Conservation (phyloP, 2,113 vertebrate genomes). For the Paradisaea rubra region DNA sequence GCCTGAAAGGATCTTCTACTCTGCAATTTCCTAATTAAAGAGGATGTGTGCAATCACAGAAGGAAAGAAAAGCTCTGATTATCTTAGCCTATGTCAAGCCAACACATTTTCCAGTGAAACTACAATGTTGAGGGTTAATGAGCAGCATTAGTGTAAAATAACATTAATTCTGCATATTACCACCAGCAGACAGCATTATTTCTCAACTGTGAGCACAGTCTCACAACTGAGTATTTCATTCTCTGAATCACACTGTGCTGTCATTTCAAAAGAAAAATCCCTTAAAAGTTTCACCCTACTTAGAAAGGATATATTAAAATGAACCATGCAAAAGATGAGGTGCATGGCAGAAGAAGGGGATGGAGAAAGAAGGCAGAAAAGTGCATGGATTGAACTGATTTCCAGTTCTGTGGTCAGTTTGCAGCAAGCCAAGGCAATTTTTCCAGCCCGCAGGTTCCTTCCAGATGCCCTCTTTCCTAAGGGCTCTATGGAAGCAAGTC, state of each 20-base stretch:
- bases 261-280: background rate
- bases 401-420: background rate
- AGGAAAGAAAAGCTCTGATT: conserved; percentile 29
- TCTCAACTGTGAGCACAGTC: background rate
- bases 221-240: background rate
- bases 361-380: background rate
- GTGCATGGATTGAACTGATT: background rate
- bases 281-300: background rate
- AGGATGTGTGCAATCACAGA: conserved; percentile 27
- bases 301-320: background rate
- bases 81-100: background rate
- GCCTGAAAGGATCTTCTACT: conserved; percentile 22
- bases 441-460: background rate
- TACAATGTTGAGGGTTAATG: background rate
- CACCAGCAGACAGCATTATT: background rate
- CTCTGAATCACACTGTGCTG: background rate
- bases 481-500: background rate
- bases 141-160: background rate
- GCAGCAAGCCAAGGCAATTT: background rate
- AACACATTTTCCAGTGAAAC: conserved; percentile 1
- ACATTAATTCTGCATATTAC: background rate
- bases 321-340: background rate
- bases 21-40: conserved; percentile 46
- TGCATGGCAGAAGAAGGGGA: background rate
- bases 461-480: background rate